A percentile compares a stretch with the other conserved stretches of the same genome.
Evolutionary conservation across 35 echinoderm and acorn worm species (phyloP).

Genomic region (Lytechinus pictus): DNA sequence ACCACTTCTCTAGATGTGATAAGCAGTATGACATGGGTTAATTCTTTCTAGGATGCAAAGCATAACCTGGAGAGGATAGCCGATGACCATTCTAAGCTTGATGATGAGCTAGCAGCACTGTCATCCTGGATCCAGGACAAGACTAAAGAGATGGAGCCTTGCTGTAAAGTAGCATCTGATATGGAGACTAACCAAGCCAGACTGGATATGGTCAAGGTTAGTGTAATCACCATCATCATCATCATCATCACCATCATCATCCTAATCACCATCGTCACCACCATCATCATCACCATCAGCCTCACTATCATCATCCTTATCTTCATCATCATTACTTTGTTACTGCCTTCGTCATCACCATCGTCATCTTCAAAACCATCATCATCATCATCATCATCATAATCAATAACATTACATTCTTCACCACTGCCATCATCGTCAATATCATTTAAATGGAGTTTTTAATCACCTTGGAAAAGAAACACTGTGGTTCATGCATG

Average conservation of each 20-base stretch:
- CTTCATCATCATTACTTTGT: neutral
- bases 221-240: neutral
- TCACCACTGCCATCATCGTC: no score
- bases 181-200: slow-evolving; percentile 59
- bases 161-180: slow-evolving; percentile 59
- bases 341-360: no score
- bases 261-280: no score
- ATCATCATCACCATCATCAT: no score
- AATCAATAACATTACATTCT: no score
- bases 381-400: no score
- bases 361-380: no score
- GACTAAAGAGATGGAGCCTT: slow-evolving; percentile 55
- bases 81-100: slow-evolving; percentile 57
- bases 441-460: no score
- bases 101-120: slow-evolving; percentile 40
- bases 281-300: no score
- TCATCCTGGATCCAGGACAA: slow-evolving; percentile 67
- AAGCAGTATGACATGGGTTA: neutral
- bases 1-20: neutral
- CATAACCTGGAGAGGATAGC: slow-evolving; percentile 39
- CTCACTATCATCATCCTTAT: neutral
- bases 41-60: neutral
- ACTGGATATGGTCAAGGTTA: slow-evolving; percentile 63
- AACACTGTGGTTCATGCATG: no score
- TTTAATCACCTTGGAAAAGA: no score